Base-by-base conservation (phyloP, 2,113 vertebrate genomes). In the Peromyscus polionotus region DNA sequence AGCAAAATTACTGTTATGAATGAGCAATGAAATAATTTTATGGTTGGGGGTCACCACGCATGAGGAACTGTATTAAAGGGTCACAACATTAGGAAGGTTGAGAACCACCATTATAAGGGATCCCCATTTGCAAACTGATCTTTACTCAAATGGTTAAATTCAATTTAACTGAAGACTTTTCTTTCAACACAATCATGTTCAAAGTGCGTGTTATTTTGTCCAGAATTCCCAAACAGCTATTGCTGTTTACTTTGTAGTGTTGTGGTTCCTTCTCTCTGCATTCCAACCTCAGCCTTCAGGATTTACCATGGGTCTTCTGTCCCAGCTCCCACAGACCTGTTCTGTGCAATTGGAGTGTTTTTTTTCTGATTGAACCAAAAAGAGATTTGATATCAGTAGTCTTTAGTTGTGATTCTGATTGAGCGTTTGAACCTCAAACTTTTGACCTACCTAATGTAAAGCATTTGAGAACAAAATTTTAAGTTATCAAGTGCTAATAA, bases 371-470 rank as follows among this genome's bases (percentile, higher is more conserved):
- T 89, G 76, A 76, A 57, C 80, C 83, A 6, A 65, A 79, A 81
- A 67, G 70, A 36, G 36, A 85, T 8, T 2, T 88, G 17, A 72
- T 19, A 73, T 31, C 26, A 42, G 3, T 75, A 10, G 6, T 61
- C 4, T 67, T 91, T 75, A 88, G 24, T 90, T 76, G 13, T 97
- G 65, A 88, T 48, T 26, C 63, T 86, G 65, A 65, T 87, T 57
- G 31, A 96, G 11, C 67, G 73, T 67, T 92, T 95, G 77, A 97
- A 93, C 73, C 76, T 91, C 79, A 87, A 95, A 96, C 24, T 96
- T 96, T 89, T 87, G 65, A 89, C 80, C 84, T 93, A 51, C 33
- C 57, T 83, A 96, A 92, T 97, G 76, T 91, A 95, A 98, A 92
- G 39, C 51, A 87, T 92, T 91, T 93, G 95, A 95, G n/a, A 79